Evolutionary conservation across 1,140 invertebrate genomes (phyloP), one percentile per base, ranked within the genome.

Genomic region (Lethrus apterus): DNA sequence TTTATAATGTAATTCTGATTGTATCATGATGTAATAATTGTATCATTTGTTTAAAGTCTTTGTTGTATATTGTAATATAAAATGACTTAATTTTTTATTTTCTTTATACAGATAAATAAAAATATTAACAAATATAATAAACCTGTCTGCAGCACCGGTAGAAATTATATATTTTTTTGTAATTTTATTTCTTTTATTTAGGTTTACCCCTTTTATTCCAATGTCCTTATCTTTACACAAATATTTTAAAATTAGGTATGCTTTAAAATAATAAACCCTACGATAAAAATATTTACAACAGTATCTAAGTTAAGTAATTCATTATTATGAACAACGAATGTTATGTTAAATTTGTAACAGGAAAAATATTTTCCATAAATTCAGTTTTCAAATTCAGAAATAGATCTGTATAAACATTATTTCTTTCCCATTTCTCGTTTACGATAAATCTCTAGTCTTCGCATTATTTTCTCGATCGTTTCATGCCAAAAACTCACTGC

Each of bases 111-210:
- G 43, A 44, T 33, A 23, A 44, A 44, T 44, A 44, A 44, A 44
- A 44, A 44, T 44, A 44, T 44, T 44, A 21, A 44, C 43, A 44
- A 44, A 44, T 44, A 44, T 44, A 44, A 44, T 32, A 44, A 44
- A 33, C 33, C 32, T 44, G 43, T 44, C 43, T 44, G 10, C 15
- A 44, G 43, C 32, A 44, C 29, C 43, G 31, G 42, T 44, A 44
- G 32, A 44, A 44, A 41, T 41, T 41, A 41, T 41, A 41, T 41
- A 41, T 41, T 41, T 41, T 40, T 41, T 41, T 41, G 38, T 41
- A 41, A 41, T 41, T 41, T 41, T 41, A 41, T 41, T 41, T 41
- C 20, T 41, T 41, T 41, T 41, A 41, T 41, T 41, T 41, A 41
- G n/a, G n/a, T 26, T 7, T n/a, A 26, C 24, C 24, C 24, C 24